Conservation (phyloP, 2,797 vertebrate genomes). For the Columba guinea region DNA sequence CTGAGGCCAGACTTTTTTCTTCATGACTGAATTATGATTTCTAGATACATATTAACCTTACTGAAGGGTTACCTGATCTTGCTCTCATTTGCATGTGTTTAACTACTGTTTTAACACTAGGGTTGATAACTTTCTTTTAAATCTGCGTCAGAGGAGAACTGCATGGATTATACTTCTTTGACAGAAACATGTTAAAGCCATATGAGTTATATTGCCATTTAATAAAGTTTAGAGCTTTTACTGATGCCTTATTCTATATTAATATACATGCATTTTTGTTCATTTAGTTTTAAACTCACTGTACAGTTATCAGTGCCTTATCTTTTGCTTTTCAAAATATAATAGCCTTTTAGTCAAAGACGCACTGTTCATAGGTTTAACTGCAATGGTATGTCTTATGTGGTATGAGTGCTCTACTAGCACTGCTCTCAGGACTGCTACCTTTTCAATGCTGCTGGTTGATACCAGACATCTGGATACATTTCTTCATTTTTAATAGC, state of each 20-base stretch:
- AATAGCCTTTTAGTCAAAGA: background rate
- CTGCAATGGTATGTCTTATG: background rate
- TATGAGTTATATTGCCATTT: background rate
- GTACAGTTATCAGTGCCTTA: background rate
- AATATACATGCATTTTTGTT: background rate
- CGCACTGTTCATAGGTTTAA: background rate
- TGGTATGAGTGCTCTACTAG: background rate
- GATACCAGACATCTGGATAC: background rate
- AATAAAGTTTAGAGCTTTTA: background rate
- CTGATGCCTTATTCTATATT: background rate
- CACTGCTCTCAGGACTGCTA: background rate
- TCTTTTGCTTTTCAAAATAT: background rate
- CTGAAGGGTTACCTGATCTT: accelerated
- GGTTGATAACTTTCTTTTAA: background rate
- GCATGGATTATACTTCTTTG: background rate
- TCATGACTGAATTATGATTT: background rate
- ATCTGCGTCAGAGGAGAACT: background rate
- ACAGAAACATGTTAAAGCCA: background rate
- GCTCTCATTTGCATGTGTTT: background rate
- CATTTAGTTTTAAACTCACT: background rate
- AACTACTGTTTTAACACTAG: background rate
- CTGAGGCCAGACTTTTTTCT: background rate
- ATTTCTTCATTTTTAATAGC: background rate
- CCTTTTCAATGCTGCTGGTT: background rate
- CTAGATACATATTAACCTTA: background rate